phyloP scores from a whole-genome alignment of 2,888 invertebrate genomes.

The Deroplatys truncata region DNA sequence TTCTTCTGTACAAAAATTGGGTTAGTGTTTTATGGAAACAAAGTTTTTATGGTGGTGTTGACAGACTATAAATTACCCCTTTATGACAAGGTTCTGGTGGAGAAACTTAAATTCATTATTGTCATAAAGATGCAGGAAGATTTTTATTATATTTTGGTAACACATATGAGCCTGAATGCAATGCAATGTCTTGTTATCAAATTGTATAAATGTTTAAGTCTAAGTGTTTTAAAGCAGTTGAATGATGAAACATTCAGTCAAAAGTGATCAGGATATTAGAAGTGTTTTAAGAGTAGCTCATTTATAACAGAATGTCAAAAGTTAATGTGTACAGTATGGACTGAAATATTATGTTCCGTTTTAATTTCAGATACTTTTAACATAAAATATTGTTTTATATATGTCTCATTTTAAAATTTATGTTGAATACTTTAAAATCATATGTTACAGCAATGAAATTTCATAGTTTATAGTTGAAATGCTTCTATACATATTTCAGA shows the following conservation, averaged over 20 bases:
- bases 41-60: neutral
- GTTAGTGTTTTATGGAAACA: neutral
- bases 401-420: neutral
- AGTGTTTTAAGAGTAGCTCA: neutral
- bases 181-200: neutral
- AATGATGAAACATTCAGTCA: neutral
- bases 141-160: neutral
- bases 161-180: neutral
- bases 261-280: neutral
- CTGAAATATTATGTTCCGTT: neutral
- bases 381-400: neutral
- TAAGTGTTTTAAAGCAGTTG: neutral
- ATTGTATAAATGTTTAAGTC: neutral
- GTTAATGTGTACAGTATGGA: neutral
- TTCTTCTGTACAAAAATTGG: neutral
- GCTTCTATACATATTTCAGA: neutral
- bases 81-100: neutral
- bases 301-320: neutral
- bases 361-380: neutral
- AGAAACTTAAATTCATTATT: too few species aligned
- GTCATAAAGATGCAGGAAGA: neutral
- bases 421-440: neutral
- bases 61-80: neutral
- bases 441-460: neutral
- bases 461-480: neutral